Conservation (phyloP, 2,888 invertebrate genomes). For the Leptothorax acervorum region DNA sequence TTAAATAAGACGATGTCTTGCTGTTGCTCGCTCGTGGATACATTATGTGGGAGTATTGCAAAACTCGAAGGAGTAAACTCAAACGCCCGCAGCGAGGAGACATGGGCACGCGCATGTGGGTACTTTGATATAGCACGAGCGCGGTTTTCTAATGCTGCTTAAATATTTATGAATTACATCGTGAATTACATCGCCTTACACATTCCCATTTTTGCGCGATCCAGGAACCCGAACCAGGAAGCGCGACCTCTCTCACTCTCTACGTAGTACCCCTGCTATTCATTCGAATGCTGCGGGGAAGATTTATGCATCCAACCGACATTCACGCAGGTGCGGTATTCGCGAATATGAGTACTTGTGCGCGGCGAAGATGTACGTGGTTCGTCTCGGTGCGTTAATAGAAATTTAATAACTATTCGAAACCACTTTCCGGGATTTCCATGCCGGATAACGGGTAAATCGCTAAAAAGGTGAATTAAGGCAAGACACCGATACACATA, state of each 20-base stretch:
- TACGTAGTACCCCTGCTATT: slow-evolving; percentile 61
- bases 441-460: slow-evolving; percentile 48
- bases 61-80: not conserved
- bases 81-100: not conserved
- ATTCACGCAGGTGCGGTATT: slow-evolving; percentile 39
- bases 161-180: slow-evolving; percentile 73
- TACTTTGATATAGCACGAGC: slow-evolving; percentile 40
- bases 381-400: slow-evolving; percentile 34
- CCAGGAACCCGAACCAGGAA: slow-evolving; percentile 67
- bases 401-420: slow-evolving; percentile 59
- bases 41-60: not conserved
- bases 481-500: slow-evolving; percentile 16
- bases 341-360: slow-evolving; percentile 31
- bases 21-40: not conserved
- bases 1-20: not conserved
- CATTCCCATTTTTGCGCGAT: slow-evolving; percentile 65
- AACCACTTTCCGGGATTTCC: slow-evolving; percentile 53
- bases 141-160: slow-evolving; percentile 41
- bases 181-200: slow-evolving; percentile 62
- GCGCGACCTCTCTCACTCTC: slow-evolving; percentile 54
- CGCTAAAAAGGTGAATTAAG: slow-evolving; percentile 49
- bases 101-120: slow-evolving; percentile 4
- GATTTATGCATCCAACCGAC: slow-evolving; percentile 71
- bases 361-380: slow-evolving; percentile 10
- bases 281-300: slow-evolving; percentile 66